phyloP scores from a whole-genome alignment of 1,140 invertebrate species.

The Apis laboriosa region DNA sequence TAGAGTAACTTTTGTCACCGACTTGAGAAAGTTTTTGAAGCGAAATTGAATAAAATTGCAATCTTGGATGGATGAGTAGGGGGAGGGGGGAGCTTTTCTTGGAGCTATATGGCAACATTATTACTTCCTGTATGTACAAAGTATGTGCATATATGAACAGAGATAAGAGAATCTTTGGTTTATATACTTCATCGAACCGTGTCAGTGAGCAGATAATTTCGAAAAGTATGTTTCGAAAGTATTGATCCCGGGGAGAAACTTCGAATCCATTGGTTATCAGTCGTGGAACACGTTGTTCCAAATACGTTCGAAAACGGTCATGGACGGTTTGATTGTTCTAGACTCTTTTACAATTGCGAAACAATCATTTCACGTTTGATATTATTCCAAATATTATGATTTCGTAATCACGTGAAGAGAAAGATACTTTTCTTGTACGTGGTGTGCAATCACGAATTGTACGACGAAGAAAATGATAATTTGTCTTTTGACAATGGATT shows the following conservation, averaged over 20 bases:
- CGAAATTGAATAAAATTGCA: too few species aligned
- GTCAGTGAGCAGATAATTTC: too few species aligned
- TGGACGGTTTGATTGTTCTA: neutral
- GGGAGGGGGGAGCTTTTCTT: too few species aligned
- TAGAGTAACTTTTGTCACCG: too few species aligned
- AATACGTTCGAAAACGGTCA: neutral
- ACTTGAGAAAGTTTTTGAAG: too few species aligned
- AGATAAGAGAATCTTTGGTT: neutral
- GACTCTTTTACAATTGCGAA: slow-evolving; percentile 24
- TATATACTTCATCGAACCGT: neutral
- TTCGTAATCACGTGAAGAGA: slow-evolving; percentile 24
- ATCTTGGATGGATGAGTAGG: too few species aligned
- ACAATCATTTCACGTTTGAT: slow-evolving; percentile 37
- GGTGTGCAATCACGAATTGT: too few species aligned
- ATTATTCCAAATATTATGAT: slow-evolving; percentile 27
- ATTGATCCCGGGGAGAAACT: neutral
- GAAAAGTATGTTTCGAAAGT: too few species aligned
- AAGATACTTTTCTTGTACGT: neutral
- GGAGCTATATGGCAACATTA: neutral
- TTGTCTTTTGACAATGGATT: too few species aligned
- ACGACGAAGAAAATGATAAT: too few species aligned
- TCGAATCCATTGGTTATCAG: neutral
- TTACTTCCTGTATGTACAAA: neutral
- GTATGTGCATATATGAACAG: neutral
- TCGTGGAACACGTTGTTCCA: neutral